These are phyloP conservation scores for Lerista edwardsae DNA, from an alignment of 2,797 vertebrate genomes.

Conservation along the genomic window DNA sequence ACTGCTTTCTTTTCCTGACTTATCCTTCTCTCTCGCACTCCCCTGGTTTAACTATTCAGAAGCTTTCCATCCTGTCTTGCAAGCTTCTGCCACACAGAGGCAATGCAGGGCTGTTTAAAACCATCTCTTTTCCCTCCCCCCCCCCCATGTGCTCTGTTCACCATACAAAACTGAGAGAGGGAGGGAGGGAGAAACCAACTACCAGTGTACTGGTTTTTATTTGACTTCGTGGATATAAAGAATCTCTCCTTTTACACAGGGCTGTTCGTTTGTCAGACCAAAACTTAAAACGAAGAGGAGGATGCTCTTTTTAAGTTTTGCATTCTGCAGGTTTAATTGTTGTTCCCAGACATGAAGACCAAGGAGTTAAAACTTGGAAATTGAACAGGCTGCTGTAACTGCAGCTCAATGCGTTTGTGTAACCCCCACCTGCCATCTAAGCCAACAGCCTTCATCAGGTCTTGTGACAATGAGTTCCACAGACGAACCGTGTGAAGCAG, in stretches of 20 bases:
- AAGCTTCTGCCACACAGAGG: slow-evolving; percentile 64
- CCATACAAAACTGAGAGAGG: not conserved
- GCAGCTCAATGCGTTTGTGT: too few relatives aligned
- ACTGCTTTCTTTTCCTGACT: not conserved
- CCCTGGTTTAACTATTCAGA: not conserved
- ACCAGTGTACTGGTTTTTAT: too few relatives aligned
- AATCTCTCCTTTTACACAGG: not conserved
- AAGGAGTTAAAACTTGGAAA: too few relatives aligned
- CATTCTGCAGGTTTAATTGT: not conserved
- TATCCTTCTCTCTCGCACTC: too few relatives aligned
- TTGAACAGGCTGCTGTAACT: too few relatives aligned
- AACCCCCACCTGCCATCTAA: too few relatives aligned
- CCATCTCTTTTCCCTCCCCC: not conserved
- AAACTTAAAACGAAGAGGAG: too few relatives aligned
- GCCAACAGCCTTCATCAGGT: too few relatives aligned
- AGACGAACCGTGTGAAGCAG: too few relatives aligned
- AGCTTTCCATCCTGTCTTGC: slow-evolving; percentile 31
- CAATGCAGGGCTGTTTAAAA: slow-evolving; percentile 72
- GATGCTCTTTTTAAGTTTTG: not conserved
- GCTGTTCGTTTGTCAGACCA: too few relatives aligned
- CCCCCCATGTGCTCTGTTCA: not conserved
- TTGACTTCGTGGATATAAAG: not conserved
- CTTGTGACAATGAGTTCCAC: too few relatives aligned
- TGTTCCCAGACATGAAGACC: not conserved
- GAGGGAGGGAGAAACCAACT: too few relatives aligned